These are phyloP conservation scores for Heliocidaris tuberculata DNA, from an alignment of 35 echinoderm and acorn worm genomes.

Conservation along the genomic window DNA sequence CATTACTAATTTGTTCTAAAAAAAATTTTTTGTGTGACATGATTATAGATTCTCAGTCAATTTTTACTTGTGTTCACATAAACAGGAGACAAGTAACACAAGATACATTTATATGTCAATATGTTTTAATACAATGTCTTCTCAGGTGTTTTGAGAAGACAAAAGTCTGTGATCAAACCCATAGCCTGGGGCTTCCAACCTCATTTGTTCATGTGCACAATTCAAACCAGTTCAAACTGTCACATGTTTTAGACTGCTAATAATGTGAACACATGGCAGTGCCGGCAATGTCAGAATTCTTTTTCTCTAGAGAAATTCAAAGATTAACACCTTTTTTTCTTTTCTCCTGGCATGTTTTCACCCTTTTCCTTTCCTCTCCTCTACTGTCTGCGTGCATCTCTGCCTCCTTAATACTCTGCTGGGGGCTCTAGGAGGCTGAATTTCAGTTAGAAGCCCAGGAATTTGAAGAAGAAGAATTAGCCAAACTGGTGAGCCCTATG, in stretches of 20 bases:
- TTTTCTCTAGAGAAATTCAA: background rate
- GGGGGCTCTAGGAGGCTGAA: constrained; percentile 65
- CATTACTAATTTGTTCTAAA: too few relatives aligned
- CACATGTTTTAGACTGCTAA: too few relatives aligned
- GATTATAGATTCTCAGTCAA: too few relatives aligned
- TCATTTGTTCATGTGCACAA: background rate
- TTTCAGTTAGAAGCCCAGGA: constrained; percentile 71
- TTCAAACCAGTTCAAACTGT: background rate
- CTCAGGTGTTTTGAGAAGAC: too few relatives aligned
- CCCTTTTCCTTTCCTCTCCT: background rate
- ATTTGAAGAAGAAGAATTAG: constrained; percentile 83
- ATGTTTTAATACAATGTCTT: too few relatives aligned
- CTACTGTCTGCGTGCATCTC: background rate
- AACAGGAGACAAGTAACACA: too few relatives aligned
- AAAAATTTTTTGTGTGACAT: too few relatives aligned
- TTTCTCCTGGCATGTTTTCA: background rate
- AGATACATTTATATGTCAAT: too few relatives aligned
- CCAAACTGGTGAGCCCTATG: constrained; percentile 72
- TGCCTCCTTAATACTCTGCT: background rate
- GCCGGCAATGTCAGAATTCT: background rate
- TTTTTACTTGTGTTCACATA: too few relatives aligned
- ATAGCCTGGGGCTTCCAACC: too few relatives aligned
- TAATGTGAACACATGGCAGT: background rate
- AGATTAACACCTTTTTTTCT: background rate
- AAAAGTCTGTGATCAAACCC: too few relatives aligned